Percentiles rank a stretch among this genome's conserved stretches.
phyloP scores from a whole-genome alignment of 2,888 invertebrate species.

The Lochmaea crataegi region DNA sequence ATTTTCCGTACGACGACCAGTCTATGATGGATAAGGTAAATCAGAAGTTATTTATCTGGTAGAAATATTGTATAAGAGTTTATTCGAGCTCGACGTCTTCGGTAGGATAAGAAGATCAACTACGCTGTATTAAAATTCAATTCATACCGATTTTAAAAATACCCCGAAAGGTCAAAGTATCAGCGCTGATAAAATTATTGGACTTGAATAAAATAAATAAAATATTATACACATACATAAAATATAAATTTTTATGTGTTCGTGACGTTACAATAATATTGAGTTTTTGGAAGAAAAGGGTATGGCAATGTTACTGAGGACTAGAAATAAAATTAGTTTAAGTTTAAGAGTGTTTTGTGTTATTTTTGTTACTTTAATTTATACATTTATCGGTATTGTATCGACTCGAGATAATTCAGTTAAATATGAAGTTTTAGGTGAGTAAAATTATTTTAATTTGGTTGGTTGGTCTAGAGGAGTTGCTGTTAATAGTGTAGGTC shows the following conservation, averaged over 20 bases:
- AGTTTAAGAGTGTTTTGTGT: slow-evolving; percentile 58
- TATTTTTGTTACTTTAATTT: slow-evolving; percentile 55
- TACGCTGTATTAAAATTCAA: not conserved
- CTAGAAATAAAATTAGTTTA: slow-evolving; percentile 58
- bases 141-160: not conserved
- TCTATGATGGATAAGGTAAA: not conserved
- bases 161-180: not conserved
- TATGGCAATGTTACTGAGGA: slow-evolving; percentile 61
- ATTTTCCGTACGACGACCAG: too few relatives aligned
- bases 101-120: not conserved
- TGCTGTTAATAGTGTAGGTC: too few relatives aligned
- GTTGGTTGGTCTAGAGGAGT: too few relatives aligned
- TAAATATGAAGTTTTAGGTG: slow-evolving; percentile 6
- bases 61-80: too few relatives aligned
- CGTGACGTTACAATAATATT: too few relatives aligned
- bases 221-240: too few relatives aligned
- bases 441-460: too few relatives aligned
- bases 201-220: too few relatives aligned
- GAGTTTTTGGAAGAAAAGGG: slow-evolving; percentile 35
- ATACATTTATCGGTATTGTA: slow-evolving; percentile 52
- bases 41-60: too few relatives aligned
- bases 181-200: not conserved
- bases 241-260: too few relatives aligned
- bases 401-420: slow-evolving; percentile 13
- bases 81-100: not conserved